Evolutionary conservation across 2,888 invertebrate species (phyloP).

Genomic region (Sinotaia quadrata): DNA sequence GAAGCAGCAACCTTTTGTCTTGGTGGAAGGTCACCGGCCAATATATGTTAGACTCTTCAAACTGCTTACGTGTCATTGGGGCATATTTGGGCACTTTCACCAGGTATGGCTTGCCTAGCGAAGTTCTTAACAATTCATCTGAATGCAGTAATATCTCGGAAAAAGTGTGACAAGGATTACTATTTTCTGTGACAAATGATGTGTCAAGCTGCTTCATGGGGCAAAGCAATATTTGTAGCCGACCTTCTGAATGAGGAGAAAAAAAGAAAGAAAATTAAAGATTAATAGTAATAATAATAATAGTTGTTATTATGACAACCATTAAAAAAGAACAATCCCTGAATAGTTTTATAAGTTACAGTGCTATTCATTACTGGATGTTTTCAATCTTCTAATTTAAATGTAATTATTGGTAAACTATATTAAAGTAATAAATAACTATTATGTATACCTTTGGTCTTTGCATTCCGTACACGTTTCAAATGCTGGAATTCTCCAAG

Average conservation of each 20-base stretch:
- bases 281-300: background rate
- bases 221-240: slow-evolving; percentile 32
- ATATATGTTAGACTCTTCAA: slow-evolving; percentile 49
- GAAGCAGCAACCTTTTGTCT: slow-evolving; percentile 61
- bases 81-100: slow-evolving; percentile 55
- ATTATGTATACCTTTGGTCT: slow-evolving; percentile 34
- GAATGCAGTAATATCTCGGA: background rate
- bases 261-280: background rate
- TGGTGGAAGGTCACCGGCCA: slow-evolving; percentile 71
- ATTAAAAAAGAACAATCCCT: background rate
- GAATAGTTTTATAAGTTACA: background rate
- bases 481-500: slow-evolving; percentile 44
- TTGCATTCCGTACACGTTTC: slow-evolving; percentile 44
- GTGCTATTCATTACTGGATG: no score
- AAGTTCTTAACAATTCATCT: background rate
- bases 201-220: slow-evolving; percentile 9
- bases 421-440: no score
- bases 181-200: background rate
- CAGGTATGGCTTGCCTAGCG: slow-evolving; percentile 48
- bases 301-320: background rate
- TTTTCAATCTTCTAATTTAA: no score
- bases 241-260: slow-evolving; percentile 21
- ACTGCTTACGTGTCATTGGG: slow-evolving; percentile 66
- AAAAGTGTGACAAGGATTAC: background rate
- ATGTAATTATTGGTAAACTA: no score